A percentile compares a stretch with the other conserved stretches of the same genome.
Evolutionary conservation across 1,140 invertebrate genomes (phyloP).

Genomic region (Drosophila willistoni): DNA sequence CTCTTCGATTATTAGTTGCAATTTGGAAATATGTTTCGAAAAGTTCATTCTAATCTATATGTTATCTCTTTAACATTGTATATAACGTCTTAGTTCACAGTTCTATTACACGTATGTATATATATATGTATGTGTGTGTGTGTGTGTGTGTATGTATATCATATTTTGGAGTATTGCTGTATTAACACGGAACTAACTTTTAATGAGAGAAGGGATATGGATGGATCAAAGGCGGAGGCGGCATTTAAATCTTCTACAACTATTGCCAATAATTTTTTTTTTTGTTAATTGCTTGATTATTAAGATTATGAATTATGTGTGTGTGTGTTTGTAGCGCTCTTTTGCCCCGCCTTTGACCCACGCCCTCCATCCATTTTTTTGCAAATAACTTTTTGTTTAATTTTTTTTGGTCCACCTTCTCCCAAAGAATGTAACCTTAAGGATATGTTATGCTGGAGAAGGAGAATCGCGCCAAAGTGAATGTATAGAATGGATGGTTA

Average conservation of each 20-base stretch:
- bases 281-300: conserved; percentile 27
- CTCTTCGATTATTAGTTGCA: no score
- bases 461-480: no score
- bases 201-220: background rate
- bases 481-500: conserved; percentile 16
- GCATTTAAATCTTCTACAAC: conserved; percentile 15
- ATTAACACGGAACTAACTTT: conserved; percentile 31
- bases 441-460: conserved; percentile 32
- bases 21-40: background rate
- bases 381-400: background rate
- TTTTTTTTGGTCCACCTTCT: background rate
- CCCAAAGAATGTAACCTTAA: conserved; percentile 13
- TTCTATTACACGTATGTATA: background rate
- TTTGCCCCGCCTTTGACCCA: background rate
- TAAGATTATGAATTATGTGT: conserved; percentile 5
- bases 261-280: conserved; percentile 15
- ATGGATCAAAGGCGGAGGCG: background rate
- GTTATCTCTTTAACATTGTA: conserved; percentile 2
- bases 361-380: conserved; percentile 23
- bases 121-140: no score
- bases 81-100: conserved; percentile 9
- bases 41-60: background rate
- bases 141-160: background rate
- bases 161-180: conserved; percentile 14
- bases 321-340: background rate